phyloP scores from a whole-genome alignment of 2,797 vertebrate species.

The Gouania willdenowi region DNA sequence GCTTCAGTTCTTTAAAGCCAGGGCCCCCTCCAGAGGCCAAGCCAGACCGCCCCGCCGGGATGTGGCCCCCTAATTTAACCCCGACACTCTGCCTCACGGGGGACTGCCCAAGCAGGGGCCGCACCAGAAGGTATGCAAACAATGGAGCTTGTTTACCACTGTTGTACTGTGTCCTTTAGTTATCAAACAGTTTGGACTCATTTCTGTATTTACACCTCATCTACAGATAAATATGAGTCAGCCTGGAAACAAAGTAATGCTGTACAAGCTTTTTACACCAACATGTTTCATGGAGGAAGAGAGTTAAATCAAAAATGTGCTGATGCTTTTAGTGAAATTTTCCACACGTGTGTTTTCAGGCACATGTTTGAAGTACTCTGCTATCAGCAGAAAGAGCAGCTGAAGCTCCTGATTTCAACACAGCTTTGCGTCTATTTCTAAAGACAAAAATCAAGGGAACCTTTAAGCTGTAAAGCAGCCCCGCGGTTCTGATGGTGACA shows the following conservation, averaged over 20 bases:
- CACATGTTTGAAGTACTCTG: too few relatives aligned
- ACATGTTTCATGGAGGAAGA: too few relatives aligned
- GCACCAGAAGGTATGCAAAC: too few relatives aligned
- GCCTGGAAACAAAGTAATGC: slow-evolving; percentile 4
- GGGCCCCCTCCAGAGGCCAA: too few relatives aligned
- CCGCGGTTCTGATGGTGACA: slow-evolving; percentile 26
- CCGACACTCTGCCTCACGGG: too few relatives aligned
- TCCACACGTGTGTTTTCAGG: too few relatives aligned
- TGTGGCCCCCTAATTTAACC: too few relatives aligned
- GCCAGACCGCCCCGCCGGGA: too few relatives aligned
- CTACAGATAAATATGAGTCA: slow-evolving; percentile 10
- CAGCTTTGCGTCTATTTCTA: slow-evolving; percentile 19
- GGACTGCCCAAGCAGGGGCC: too few relatives aligned
- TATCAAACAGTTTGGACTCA: slow-evolving; percentile 17
- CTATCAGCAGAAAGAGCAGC: slow-evolving; percentile 25
- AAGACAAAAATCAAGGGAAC: slow-evolving; percentile 27
- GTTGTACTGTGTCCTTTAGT: slow-evolving; percentile 4
- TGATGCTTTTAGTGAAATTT: too few relatives aligned
- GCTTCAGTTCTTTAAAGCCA: too few relatives aligned
- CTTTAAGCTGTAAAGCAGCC: not conserved
- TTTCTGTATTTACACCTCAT: slow-evolving; percentile 16
- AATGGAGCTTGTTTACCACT: not conserved
- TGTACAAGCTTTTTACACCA: slow-evolving; percentile 2
- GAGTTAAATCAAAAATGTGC: too few relatives aligned
- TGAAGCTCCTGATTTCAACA: slow-evolving; percentile 21